Base-by-base conservation (phyloP, 2,113 vertebrate species). In the Sturnira hondurensis region DNA sequence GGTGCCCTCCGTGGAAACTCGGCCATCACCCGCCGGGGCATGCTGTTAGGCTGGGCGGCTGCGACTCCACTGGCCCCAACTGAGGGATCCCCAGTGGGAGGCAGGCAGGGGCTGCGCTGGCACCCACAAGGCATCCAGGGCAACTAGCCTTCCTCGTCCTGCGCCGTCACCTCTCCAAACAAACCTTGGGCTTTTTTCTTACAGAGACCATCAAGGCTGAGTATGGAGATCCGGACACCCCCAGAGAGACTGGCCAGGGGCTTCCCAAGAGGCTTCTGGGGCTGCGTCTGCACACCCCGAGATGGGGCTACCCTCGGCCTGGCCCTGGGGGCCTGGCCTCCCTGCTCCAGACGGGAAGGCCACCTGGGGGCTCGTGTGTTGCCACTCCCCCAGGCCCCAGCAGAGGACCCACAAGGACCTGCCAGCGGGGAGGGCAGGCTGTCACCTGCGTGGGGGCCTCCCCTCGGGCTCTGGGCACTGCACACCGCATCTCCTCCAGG, bases 401-500 rank as follows among this genome's bases (percentile, higher is more conserved):
- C 9, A 14, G 28, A 43, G 4, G 50, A 50, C 4, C 73, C 54
- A 0, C 0, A 0, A 1, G 38, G 81, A 5, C 38, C 0, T n/a
- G 56, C 50, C 4, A 22, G 26, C 11, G 0, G 0, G 3, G 5
- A 15, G 43, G 26, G 63, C 33, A 0, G 2, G 47, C 17, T 0
- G 0, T 78, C 90, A 97, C 97, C 97, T 97, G 85, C 12, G 0
- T 0, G 0, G 4, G 83, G 7, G 78, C 19, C 33, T 43, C 61
- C 36, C 9, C 0, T 0, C 3, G 88, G 24, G 45, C 1, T 67
- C 93, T 41, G 85, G 95, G 95, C 95, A 86, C 52, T 0, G 97
- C 96, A 0, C 97, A 97, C 19, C 20, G 97, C 41, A 83, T 80
- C 93, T 97, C 97, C 33, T 93, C 54, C 7, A 93, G 1, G 56